Conservation (phyloP, 2,888 invertebrate species). For the Microctonus aethiopoides region DNA sequence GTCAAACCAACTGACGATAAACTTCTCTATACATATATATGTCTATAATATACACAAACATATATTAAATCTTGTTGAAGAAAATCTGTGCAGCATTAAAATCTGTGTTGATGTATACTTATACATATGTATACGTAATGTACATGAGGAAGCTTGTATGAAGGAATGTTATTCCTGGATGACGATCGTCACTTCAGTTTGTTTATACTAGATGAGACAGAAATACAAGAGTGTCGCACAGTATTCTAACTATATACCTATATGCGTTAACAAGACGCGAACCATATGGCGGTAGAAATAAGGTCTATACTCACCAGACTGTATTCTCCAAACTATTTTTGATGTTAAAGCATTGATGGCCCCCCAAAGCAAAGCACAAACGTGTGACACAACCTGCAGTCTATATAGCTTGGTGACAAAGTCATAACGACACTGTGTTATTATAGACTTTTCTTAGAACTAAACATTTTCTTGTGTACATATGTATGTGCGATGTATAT, state of each 20-base stretch:
- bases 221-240: slow-evolving; percentile 64
- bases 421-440: not conserved
- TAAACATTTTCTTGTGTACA: not conserved
- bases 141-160: slow-evolving; percentile 22
- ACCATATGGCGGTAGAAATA: slow-evolving; percentile 59
- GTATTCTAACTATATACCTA: slow-evolving; percentile 35
- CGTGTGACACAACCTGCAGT: not conserved
- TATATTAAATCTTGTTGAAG: not conserved
- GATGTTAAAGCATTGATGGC: slow-evolving; percentile 26
- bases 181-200: slow-evolving; percentile 62
- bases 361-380: not conserved
- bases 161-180: slow-evolving; percentile 60
- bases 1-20: slow-evolving; percentile 15
- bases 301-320: slow-evolving; percentile 37
- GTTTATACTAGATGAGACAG: slow-evolving; percentile 64
- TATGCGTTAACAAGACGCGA: slow-evolving; percentile 52
- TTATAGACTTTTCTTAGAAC: slow-evolving; percentile 2
- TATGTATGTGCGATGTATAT: not conserved
- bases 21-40: no score
- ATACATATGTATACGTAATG: not conserved
- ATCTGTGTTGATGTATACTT: no score
- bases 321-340: slow-evolving; percentile 41
- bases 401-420: slow-evolving; percentile 24
- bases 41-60: not conserved
- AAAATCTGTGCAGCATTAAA: not conserved